A percentile compares a stretch with the other conserved stretches of the same genome.
These are phyloP conservation scores for Bimastos eiseni DNA, from an alignment of 2,888 invertebrate genomes.

Conservation along the genomic window DNA sequence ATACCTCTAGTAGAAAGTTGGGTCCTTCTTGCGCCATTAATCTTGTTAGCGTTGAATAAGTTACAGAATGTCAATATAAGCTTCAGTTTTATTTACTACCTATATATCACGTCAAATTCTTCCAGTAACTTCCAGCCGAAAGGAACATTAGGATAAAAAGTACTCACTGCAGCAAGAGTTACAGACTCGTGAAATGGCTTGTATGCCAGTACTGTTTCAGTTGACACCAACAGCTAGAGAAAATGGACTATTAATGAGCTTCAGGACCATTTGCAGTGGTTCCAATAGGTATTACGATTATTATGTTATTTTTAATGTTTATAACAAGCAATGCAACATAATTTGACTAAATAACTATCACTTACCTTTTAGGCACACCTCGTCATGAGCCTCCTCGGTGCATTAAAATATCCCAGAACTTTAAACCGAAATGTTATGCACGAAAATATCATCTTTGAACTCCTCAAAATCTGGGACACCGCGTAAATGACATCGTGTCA, in stretches of 20 bases:
- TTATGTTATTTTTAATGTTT: no score
- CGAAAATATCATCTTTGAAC: constrained; percentile 8
- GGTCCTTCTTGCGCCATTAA: background rate
- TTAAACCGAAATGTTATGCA: background rate
- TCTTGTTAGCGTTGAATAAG: background rate
- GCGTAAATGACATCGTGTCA: background rate
- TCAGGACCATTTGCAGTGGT: no score
- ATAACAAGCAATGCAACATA: background rate
- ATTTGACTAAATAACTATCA: background rate
- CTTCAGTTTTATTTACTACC: background rate
- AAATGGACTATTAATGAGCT: no score
- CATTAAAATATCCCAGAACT: background rate
- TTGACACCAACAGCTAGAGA: no score
- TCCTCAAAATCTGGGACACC: background rate
- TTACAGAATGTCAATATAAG: background rate
- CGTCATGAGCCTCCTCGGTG: background rate
- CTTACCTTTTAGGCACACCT: background rate
- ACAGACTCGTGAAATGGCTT: no score
- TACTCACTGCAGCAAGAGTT: no score
- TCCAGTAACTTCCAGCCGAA: no score
- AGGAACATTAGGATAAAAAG: no score
- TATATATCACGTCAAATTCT: background rate
- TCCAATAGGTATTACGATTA: no score
- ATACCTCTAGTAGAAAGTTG: background rate
- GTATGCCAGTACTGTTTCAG: no score